phyloP scores from a whole-genome alignment of 2,888 invertebrate genomes.

The Brachypalpus laphriformis region DNA sequence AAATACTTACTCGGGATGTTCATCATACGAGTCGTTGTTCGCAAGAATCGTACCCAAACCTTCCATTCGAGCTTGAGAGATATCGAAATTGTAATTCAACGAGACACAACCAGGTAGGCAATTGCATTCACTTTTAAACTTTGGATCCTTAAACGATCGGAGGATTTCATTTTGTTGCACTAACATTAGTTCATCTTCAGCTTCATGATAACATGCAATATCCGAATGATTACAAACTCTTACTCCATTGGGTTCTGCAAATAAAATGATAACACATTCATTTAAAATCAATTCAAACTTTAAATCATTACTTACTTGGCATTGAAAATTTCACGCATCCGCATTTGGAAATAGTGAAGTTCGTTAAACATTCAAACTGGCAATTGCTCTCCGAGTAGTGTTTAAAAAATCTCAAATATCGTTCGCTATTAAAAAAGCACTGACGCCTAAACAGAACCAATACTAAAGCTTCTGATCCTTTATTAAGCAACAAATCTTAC shows the following conservation, averaged over 20 bases:
- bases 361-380: constrained; percentile 88
- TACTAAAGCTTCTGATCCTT: neutral
- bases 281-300: neutral
- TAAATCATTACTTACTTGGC: constrained; percentile 83
- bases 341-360: constrained; percentile 86
- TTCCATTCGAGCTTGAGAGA: constrained; percentile 78
- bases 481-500: constrained; percentile 73
- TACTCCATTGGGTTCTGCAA: constrained; percentile 79
- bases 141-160: constrained; percentile 75
- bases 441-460: constrained; percentile 83
- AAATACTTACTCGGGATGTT: constrained; percentile 78
- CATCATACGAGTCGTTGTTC: constrained; percentile 78
- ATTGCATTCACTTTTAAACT: constrained; percentile 78
- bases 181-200: constrained; percentile 78
- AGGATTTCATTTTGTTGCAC: constrained; percentile 79
- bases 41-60: constrained; percentile 77
- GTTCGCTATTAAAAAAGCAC: constrained; percentile 87
- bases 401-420: constrained; percentile 86
- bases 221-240: constrained; percentile 80
- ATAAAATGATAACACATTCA: neutral
- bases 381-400: constrained; percentile 89
- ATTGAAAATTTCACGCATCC: constrained; percentile 89
- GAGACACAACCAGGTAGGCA: constrained; percentile 81
- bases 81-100: constrained; percentile 81
- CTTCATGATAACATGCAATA: constrained; percentile 80